phyloP scores from a whole-genome alignment of 2,888 invertebrate genomes.

The Nephrocerus scutellatus region DNA sequence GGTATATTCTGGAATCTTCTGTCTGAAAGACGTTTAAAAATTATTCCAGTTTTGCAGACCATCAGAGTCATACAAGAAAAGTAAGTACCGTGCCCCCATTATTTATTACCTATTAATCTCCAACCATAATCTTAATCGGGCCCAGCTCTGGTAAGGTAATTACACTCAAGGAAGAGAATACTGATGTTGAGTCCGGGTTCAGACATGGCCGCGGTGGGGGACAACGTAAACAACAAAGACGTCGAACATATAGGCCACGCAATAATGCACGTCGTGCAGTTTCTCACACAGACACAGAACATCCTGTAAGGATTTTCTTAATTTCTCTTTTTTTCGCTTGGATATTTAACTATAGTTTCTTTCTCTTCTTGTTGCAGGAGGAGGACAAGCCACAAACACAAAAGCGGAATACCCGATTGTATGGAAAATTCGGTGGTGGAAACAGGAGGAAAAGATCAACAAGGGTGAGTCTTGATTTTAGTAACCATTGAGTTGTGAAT shows the following conservation, averaged over 20 bases:
- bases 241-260: too few relatives aligned
- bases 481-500: too few relatives aligned
- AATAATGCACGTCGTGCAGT: constrained; percentile 48
- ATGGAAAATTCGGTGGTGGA: constrained; percentile 29
- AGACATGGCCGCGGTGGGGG: constrained; percentile 45
- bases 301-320: constrained; percentile 31
- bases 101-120: not conserved
- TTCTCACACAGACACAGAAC: constrained; percentile 42
- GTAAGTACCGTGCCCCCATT: constrained; percentile 46
- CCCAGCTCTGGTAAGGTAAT: constrained; percentile 56
- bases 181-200: constrained; percentile 58
- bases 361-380: constrained; percentile 12
- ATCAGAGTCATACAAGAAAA: constrained; percentile 62
- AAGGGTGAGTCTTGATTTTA: constrained; percentile 29
- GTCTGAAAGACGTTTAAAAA: constrained; percentile 62
- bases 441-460: constrained; percentile 41
- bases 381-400: constrained; percentile 20
- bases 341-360: constrained; percentile 1
- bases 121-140: too few relatives aligned
- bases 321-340: not conserved
- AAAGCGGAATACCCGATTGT: constrained; percentile 35
- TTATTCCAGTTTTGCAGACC: constrained; percentile 66
- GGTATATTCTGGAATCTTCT: constrained; percentile 76
- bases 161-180: constrained; percentile 61
- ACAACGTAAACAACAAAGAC: constrained; percentile 44